phyloP scores from a whole-genome alignment of 2,888 invertebrate genomes.

The Nomada goodeniana region DNA sequence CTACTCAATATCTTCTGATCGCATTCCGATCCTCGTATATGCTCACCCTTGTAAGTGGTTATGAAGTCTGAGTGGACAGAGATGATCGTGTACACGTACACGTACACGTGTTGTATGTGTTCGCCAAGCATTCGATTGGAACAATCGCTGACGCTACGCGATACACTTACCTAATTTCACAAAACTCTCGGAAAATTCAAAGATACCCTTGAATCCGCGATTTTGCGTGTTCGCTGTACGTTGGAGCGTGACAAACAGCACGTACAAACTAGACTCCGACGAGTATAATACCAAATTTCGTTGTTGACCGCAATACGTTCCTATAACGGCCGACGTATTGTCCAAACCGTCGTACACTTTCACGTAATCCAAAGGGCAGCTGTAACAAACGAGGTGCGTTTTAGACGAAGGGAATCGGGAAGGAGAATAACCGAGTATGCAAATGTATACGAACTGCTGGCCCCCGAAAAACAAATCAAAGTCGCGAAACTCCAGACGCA shows the following conservation, averaged over 20 bases:
- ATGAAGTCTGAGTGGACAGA: constrained; percentile 90
- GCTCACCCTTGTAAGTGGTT: constrained; percentile 96
- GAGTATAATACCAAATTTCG: constrained; percentile 98
- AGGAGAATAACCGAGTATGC: neutral
- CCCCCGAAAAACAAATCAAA: constrained; percentile 99
- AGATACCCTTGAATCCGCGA: constrained; percentile 99
- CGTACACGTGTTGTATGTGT: constrained; percentile 1
- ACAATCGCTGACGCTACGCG: neutral
- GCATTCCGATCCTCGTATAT: constrained; percentile 98
- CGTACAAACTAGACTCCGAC: constrained; percentile 94
- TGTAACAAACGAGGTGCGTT: constrained; percentile 83
- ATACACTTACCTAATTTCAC: constrained; percentile 94
- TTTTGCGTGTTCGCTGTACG: constrained; percentile 97
- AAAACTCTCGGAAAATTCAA: constrained; percentile 99
- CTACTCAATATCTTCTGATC: constrained; percentile 98
- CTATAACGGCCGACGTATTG: constrained; percentile 95
- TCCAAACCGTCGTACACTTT: constrained; percentile 98
- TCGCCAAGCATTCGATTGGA: neutral
- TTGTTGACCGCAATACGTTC: constrained; percentile 98
- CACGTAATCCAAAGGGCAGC: constrained; percentile 99
- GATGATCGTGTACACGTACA: constrained; percentile 8
- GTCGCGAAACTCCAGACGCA: constrained; percentile 97
- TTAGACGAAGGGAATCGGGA: neutral
- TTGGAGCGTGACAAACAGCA: constrained; percentile 96
- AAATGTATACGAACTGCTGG: constrained; percentile 92